Evolutionary conservation across 2,888 invertebrate species (phyloP), one percentile per base, ranked within the genome.

Genomic region (Tetropium fuscum): DNA sequence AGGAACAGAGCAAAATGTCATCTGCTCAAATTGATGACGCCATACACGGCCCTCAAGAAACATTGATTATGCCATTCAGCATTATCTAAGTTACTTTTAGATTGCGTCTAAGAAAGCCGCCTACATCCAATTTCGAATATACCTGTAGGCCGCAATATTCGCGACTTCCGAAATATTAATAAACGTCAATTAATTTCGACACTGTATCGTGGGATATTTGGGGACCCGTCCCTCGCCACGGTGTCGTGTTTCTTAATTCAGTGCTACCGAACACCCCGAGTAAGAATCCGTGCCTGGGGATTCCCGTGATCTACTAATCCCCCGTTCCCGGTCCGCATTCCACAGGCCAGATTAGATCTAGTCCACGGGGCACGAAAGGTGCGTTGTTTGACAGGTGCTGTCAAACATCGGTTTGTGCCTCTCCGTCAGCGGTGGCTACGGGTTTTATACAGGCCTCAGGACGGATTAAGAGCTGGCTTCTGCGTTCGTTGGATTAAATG

Each of bases 111-210:
- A n/a, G n/a, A n/a, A n/a, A n/a, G n/a, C n/a, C n/a, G n/a, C n/a
- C n/a, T n/a, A n/a, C n/a, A n/a, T n/a, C n/a, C n/a, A n/a, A n/a
- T n/a, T n/a, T n/a, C n/a, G n/a, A n/a, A n/a, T n/a, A n/a, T n/a
- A n/a, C n/a, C n/a, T n/a, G n/a, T n/a, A n/a, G n/a, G n/a, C n/a
- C n/a, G n/a, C 34, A 1, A 34, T 11, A 34, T 8, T 11, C 4
- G 11, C n/a, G 3, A 34, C 34, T 13, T 34, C 34, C 15, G 18
- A 51, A 51, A 51, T 51, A 51, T 51, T 51, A 51, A 51, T 51
- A 51, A 51, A 51, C 40, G 51, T 51, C 51, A 51, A 51, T 51
- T 51, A 51, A 51, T 51, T 8, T 15, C 3, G 51, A 51, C 51
- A 38, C 48, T 22, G 48, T 48, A 48, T 48, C 48, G 19, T 36